Evolutionary conservation across 2,888 invertebrate species (phyloP).

Genomic region (Portevinia maculata): DNA sequence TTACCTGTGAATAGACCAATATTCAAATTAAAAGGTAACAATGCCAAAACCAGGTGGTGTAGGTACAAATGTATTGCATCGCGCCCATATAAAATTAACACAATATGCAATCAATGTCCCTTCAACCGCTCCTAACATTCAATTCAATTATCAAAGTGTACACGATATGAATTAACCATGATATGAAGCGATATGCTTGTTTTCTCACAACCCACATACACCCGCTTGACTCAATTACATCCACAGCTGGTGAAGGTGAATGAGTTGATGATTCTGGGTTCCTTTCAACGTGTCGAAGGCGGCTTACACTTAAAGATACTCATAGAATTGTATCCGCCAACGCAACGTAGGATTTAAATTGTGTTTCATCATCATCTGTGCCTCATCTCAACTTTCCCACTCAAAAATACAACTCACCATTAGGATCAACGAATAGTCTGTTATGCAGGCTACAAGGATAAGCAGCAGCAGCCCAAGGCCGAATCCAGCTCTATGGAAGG

Average conservation of each 20-base stretch:
- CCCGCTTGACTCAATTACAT: constrained; percentile 12
- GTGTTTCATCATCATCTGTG: constrained; percentile 43
- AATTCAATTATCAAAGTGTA: constrained; percentile 46
- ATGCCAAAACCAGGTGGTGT: background rate
- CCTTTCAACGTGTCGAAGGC: background rate
- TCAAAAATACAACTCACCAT: constrained; percentile 85
- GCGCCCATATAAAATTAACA: too few relatives aligned
- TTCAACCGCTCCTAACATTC: background rate
- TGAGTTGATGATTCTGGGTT: background rate
- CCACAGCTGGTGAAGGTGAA: constrained; percentile 1
- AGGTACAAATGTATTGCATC: too few relatives aligned
- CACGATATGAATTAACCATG: constrained; percentile 39
- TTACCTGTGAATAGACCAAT: constrained; percentile 78
- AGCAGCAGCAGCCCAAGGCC: constrained; percentile 89
- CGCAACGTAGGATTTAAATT: constrained; percentile 12
- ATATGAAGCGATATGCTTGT: constrained; percentile 17
- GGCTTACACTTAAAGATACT: constrained; percentile 12
- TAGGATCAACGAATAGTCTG: constrained; percentile 91
- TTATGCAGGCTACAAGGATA: constrained; percentile 88
- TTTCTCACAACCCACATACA: constrained; percentile 4
- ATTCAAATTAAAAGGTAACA: background rate
- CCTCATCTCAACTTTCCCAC: constrained; percentile 9
- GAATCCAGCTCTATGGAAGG: constrained; percentile 91
- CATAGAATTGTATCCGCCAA: constrained; percentile 16
- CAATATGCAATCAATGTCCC: too few relatives aligned